Base-by-base conservation (phyloP, 2,113 vertebrate species). In the Bettongia penicillata region DNA sequence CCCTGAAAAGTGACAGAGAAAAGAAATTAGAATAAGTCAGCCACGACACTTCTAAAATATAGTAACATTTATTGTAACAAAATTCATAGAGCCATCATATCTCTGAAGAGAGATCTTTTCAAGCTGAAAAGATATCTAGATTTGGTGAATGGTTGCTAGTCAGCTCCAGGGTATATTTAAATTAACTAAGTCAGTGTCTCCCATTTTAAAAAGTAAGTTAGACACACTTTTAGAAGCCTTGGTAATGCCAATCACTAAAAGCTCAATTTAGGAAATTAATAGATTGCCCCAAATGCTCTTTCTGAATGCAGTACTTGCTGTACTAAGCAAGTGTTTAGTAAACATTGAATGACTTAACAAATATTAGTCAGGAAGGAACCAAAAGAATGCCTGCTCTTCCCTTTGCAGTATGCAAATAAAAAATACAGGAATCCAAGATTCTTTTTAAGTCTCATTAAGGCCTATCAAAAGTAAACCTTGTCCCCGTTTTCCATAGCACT, bases 1-100 rank as follows among this genome's bases (percentile, higher is more conserved):
- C 55, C 99, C 99, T 99, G 98, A n/a, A 97, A 98, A 92, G 95
- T 14, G 98, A 43, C 0, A 90, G 31, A 95, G 94, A 92, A 68
- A 92, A 49, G 37, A 9, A 25, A 43, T 84, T n/a, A 52, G 48
- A 26, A 26, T 0, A 8, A 98, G 50, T 91, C 48, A 6, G 19
- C 26, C 0, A 0, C 3, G 3, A 14, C 0, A 1, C 89, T 31
- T 1, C 26, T 90, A 90, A 90, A 90, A 90, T 90, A 90, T 23
- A 84, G n/a, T 90, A 26, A 49, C 90, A 49, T 90, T 51, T 48
- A 50, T 49, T 48, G 48, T 49, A 90, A 31, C 47, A 51, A 90
- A 51, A 90, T 90, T 51, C 49, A 50, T 90, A 90, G 90, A 90
- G 90, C 26, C 48, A 90, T 28, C 49, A 31, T 14, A 24, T 51